These are phyloP conservation scores for Podotricha telesiphe DNA, from an alignment of 2,888 invertebrate species.

Conservation along the genomic window DNA sequence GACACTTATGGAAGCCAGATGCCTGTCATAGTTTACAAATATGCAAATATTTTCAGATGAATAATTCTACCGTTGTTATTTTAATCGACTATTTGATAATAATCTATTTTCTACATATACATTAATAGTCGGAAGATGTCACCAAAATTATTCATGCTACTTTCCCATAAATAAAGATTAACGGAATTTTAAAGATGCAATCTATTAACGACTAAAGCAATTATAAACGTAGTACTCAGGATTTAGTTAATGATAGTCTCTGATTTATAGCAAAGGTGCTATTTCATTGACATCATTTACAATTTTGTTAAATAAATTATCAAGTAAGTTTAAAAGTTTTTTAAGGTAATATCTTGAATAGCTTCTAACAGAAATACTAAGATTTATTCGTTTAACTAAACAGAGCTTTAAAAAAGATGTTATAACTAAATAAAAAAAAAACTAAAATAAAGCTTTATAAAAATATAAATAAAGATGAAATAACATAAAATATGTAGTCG, in stretches of 20 bases:
- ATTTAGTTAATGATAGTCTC: conserved; percentile 5
- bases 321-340: not conserved
- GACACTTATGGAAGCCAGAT: conserved; percentile 42
- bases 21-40: conserved; percentile 39
- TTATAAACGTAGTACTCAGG: conserved; percentile 1
- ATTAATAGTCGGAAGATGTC: conserved; percentile 36
- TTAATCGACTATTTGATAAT: conserved; percentile 35
- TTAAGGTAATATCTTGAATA: not conserved
- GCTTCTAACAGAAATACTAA: not conserved
- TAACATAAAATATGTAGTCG: not conserved
- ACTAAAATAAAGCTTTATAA: too few relatives aligned
- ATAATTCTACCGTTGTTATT: conserved; percentile 38
- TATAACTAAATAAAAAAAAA: too few relatives aligned
- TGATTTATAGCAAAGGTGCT: conserved; percentile 1
- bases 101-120: conserved; percentile 38
- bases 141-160: conserved; percentile 22
- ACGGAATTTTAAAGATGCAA: conserved; percentile 14
- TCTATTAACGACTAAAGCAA: conserved; percentile 8
- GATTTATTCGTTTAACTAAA: not conserved
- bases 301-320: not conserved
- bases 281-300: not conserved
- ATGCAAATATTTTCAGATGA: conserved; percentile 40
- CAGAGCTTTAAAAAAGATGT: too few relatives aligned
- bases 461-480: not conserved
- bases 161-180: conserved; percentile 25